phyloP scores from a whole-genome alignment of 2,113 vertebrate species.

The Ceyx melanurus region DNA sequence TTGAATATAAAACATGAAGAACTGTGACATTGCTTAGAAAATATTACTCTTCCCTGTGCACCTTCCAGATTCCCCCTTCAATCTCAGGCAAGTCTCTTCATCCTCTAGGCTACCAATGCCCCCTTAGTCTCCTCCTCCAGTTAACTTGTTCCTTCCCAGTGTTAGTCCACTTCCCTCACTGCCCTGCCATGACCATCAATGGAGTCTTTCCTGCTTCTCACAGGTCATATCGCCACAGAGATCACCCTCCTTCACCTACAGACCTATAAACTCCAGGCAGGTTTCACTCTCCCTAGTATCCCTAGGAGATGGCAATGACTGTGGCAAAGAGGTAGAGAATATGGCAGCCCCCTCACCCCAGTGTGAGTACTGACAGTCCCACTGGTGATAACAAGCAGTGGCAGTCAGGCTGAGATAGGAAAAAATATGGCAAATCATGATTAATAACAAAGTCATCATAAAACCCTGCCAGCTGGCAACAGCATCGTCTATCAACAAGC shows the following conservation, averaged over 20 bases:
- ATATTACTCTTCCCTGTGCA: not conserved
- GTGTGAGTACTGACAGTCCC: not conserved
- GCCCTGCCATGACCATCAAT: accelerated
- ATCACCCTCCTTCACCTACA: not conserved
- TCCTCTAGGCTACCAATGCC: not conserved
- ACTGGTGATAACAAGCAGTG: not conserved
- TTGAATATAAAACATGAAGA: not conserved
- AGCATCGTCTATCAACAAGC: not conserved
- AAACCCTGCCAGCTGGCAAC: constrained; percentile 28
- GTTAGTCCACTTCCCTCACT: not conserved
- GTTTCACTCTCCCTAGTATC: not conserved
- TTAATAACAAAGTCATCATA: constrained; percentile 32
- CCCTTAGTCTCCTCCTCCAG: not conserved
- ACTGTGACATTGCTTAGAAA: not conserved
- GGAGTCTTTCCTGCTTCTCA: not conserved
- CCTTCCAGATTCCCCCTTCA: not conserved
- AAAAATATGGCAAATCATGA: not conserved
- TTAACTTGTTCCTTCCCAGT: accelerated
- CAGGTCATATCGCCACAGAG: not conserved
- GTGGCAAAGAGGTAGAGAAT: not conserved
- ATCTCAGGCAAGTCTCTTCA: not conserved
- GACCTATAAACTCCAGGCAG: not conserved
- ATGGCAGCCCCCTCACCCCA: not conserved
- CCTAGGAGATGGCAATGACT: not conserved
- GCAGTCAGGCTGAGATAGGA: not conserved